phyloP scores from a whole-genome alignment of 2,888 invertebrate genomes.

The Cloeon dipterum region DNA sequence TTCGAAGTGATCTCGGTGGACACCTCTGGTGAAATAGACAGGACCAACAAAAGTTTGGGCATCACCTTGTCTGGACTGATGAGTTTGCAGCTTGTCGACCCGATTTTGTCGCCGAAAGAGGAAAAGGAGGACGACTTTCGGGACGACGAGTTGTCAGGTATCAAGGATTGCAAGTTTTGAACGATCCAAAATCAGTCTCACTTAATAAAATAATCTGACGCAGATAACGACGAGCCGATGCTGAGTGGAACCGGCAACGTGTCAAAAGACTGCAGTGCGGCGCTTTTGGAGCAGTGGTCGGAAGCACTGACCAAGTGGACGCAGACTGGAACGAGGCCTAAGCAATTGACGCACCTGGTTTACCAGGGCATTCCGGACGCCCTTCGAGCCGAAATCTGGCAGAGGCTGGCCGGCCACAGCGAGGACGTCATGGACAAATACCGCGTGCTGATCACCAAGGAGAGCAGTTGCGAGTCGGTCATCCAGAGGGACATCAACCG shows the following conservation, averaged over 20 bases:
- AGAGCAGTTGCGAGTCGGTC: slow-evolving; percentile 82
- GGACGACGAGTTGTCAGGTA: slow-evolving; percentile 39
- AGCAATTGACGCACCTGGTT: slow-evolving; percentile 56
- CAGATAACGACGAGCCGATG: slow-evolving; percentile 85
- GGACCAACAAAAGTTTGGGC: slow-evolving; percentile 44
- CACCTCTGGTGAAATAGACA: slow-evolving; percentile 53
- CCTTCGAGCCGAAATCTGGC: slow-evolving; percentile 93
- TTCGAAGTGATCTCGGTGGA: slow-evolving; percentile 58
- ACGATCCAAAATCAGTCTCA: too few relatives aligned
- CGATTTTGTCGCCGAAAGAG: slow-evolving; percentile 51
- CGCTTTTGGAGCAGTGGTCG: slow-evolving; percentile 80
- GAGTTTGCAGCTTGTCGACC: slow-evolving; percentile 32
- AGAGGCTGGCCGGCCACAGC: slow-evolving; percentile 71
- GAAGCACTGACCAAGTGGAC: slow-evolving; percentile 55
- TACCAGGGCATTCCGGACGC: slow-evolving; percentile 75
- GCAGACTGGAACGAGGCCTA: slow-evolving; percentile 37
- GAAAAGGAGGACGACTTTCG: too few relatives aligned
- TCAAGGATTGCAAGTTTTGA: too few relatives aligned
- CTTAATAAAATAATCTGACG: too few relatives aligned
- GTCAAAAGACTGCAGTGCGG: slow-evolving; percentile 86
- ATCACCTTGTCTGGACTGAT: slow-evolving; percentile 42
- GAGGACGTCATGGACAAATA: slow-evolving; percentile 84
- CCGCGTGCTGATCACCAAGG: slow-evolving; percentile 81
- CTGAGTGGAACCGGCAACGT: slow-evolving; percentile 96
- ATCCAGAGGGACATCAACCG: slow-evolving; percentile 92